These are phyloP conservation scores for Dryobates pubescens DNA, from an alignment of 2,797 vertebrate genomes.

Conservation along the genomic window DNA sequence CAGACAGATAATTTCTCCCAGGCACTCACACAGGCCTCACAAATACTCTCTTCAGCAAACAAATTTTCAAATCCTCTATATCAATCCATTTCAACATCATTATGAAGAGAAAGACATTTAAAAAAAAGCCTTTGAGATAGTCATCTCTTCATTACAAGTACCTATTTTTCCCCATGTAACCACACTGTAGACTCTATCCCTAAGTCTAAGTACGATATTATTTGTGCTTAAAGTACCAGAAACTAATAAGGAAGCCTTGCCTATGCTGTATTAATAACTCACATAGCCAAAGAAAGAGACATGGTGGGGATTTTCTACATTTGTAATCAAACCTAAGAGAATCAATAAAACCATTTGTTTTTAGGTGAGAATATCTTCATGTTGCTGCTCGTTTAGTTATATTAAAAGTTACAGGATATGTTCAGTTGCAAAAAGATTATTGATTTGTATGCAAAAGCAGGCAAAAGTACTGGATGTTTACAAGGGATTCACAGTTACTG, in stretches of 20 bases:
- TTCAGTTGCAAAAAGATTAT: neutral
- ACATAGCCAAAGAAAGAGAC: neutral
- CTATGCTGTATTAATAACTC: neutral
- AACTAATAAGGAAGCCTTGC: neutral
- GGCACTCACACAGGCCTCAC: rapidly evolving
- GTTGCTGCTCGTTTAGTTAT: neutral
- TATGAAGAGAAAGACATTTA: neutral
- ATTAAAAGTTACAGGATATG: neutral
- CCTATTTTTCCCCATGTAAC: neutral
- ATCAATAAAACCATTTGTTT: slow-evolving; percentile 53
- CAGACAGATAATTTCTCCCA: neutral
- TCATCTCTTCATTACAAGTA: neutral
- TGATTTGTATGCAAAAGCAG: neutral
- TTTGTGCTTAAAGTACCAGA: neutral
- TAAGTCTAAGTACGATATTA: neutral
- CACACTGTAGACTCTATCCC: neutral
- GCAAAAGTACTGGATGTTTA: neutral
- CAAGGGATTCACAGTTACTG: neutral
- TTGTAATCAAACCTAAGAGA: slow-evolving; percentile 36
- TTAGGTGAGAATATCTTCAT: neutral
- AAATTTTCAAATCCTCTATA: neutral
- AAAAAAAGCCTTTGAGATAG: neutral
- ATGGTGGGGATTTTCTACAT: neutral
- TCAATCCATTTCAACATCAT: neutral
- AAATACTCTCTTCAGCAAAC: neutral